Conservation (phyloP, 2,888 invertebrate genomes). For the Chirona hameri region DNA sequence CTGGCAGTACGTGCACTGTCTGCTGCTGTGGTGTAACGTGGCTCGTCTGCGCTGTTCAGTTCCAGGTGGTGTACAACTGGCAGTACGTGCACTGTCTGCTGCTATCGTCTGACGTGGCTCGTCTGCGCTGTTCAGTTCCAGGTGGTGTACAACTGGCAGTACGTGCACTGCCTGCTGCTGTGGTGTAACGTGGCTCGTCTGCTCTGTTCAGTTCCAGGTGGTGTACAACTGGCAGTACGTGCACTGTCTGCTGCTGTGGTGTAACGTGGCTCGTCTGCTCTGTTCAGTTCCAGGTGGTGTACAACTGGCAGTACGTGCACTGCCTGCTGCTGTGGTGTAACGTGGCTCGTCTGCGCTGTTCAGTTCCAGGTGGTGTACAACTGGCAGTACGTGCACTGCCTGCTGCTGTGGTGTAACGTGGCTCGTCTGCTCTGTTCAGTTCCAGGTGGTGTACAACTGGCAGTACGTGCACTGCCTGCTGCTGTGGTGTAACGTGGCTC, state of each 20-base stretch:
- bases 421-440: too few species aligned
- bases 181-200: constrained; percentile 52
- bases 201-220: constrained; percentile 64
- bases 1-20: too few species aligned
- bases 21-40: too few species aligned
- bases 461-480: too few species aligned
- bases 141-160: constrained; percentile 98
- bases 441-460: too few species aligned
- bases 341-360: too few species aligned
- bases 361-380: too few species aligned
- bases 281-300: constrained; percentile 76
- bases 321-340: constrained; percentile 81
- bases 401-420: too few species aligned
- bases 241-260: constrained; percentile 83
- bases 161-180: constrained; percentile 81
- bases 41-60: constrained; percentile 42
- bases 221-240: constrained; percentile 99
- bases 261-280: neutral
- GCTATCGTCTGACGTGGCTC: constrained; percentile 62
- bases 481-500: too few species aligned
- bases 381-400: too few species aligned
- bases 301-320: constrained; percentile 97
- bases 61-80: constrained; percentile 97
- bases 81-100: constrained; percentile 90
- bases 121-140: constrained; percentile 57